phyloP scores from a whole-genome alignment of 2,888 invertebrate species.

The Crossocerus cetratus region DNA sequence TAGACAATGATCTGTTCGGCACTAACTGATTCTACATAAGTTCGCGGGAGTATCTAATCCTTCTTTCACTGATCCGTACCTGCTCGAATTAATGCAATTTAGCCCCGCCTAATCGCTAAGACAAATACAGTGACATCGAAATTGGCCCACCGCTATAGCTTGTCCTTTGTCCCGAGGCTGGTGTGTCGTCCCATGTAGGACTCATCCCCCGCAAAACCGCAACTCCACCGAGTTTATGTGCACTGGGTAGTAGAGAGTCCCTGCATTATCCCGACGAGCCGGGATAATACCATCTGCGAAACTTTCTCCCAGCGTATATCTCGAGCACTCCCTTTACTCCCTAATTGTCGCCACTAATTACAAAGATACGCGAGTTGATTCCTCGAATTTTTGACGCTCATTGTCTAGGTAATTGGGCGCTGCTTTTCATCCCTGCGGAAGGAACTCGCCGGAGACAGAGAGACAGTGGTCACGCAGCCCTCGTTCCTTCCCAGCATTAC shows the following conservation, averaged over 20 bases:
- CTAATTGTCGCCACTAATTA: slow-evolving; percentile 18
- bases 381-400: slow-evolving; percentile 12
- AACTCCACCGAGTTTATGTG: background rate
- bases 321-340: background rate
- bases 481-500: background rate
- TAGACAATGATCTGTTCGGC: too few species aligned
- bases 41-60: too few species aligned
- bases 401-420: background rate
- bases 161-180: too few species aligned
- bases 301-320: slow-evolving; percentile 3
- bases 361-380: slow-evolving; percentile 4
- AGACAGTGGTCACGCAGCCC: background rate
- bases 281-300: background rate
- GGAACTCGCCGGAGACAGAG: background rate
- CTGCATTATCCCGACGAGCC: background rate
- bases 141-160: too few species aligned
- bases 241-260: background rate
- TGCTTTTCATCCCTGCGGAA: slow-evolving; percentile 1
- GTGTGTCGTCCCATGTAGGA: too few species aligned
- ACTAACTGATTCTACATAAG: too few species aligned
- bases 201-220: background rate
- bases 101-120: too few species aligned
- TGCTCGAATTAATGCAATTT: too few species aligned
- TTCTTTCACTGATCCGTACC: background rate
- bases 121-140: too few species aligned